Percentiles rank a stretch among this genome's conserved stretches.
Conservation (phyloP, 2,113 vertebrate genomes). For the Coptodon rendalli region DNA sequence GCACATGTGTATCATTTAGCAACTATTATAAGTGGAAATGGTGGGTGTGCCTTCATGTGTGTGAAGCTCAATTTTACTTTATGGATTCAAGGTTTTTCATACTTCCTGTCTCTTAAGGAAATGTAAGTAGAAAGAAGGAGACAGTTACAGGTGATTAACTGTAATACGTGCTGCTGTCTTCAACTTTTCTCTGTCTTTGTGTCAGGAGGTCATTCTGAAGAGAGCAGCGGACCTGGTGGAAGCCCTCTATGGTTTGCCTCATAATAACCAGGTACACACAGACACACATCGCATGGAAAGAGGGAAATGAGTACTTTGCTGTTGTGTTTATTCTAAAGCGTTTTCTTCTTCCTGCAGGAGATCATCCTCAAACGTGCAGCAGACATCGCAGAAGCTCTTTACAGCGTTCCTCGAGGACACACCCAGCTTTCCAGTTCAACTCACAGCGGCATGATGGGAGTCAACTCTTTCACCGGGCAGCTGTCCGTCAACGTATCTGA, state of each 20-base stretch:
- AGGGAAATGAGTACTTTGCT: background rate
- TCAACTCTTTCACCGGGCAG: constrained; percentile 95
- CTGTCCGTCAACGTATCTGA: constrained; percentile 95
- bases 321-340: background rate
- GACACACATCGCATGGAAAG: background rate
- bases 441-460: constrained; percentile 94
- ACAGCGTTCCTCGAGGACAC: constrained; percentile 95
- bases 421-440: constrained; percentile 89
- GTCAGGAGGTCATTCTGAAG: constrained; percentile 93
- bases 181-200: background rate
- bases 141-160: background rate
- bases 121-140: background rate
- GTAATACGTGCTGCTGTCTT: background rate
- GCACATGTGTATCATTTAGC: background rate
- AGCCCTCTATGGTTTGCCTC: constrained; percentile 92
- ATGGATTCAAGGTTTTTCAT: background rate
- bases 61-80: background rate
- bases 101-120: background rate
- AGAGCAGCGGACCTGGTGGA: constrained; percentile 92
- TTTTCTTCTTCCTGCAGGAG: constrained; percentile 71
- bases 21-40: background rate
- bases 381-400: constrained; percentile 97
- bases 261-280: constrained; percentile 86
- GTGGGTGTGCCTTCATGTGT: background rate
- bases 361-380: constrained; percentile 97